Percentiles rank a stretch among this genome's conserved stretches.
These are phyloP conservation scores for Epinotia nisella DNA, from an alignment of 2,888 invertebrate genomes.

Conservation along the genomic window DNA sequence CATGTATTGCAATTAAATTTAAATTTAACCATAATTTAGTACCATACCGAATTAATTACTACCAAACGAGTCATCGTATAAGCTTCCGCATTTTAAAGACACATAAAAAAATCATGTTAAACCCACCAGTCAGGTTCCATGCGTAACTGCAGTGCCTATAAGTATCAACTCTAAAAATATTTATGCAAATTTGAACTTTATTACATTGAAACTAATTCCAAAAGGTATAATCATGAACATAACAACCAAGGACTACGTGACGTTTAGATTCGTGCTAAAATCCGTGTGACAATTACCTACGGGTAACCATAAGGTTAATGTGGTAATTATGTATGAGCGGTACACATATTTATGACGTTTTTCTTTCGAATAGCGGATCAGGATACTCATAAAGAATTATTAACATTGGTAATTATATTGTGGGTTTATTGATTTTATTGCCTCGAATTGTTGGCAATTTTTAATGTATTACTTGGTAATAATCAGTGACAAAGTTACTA, in stretches of 20 bases:
- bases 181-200: background rate
- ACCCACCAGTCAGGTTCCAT: conserved; percentile 8
- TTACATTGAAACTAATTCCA: background rate
- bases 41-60: background rate
- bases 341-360: background rate
- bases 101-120: conserved; percentile 11
- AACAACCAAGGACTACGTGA: background rate
- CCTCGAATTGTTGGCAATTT: background rate
- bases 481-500: too few relatives aligned
- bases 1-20: too few relatives aligned
- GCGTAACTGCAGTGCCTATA: background rate
- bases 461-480: background rate
- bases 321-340: background rate
- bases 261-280: conserved; percentile 15
- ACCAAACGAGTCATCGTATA: background rate
- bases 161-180: background rate
- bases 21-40: background rate
- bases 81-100: conserved; percentile 10
- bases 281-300: conserved; percentile 18
- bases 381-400: background rate
- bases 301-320: background rate
- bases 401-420: background rate
- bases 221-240: background rate
- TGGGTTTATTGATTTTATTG: background rate
- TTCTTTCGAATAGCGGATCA: background rate